Conservation (phyloP, 1,140 invertebrate genomes). For the Drosophila grimshawi region DNA sequence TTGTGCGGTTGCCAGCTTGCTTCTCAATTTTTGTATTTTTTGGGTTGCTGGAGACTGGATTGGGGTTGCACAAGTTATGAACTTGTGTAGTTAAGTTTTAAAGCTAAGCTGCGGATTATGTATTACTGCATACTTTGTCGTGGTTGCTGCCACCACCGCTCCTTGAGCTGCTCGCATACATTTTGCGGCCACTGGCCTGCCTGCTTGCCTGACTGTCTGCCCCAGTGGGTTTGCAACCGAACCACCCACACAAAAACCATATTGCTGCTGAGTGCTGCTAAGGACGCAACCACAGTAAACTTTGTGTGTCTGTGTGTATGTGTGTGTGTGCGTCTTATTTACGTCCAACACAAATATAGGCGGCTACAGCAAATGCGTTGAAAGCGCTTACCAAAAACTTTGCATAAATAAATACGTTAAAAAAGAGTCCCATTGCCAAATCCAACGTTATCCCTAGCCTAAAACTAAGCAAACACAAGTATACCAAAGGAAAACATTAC, state of each 20-base stretch:
- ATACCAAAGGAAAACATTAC: slow-evolving; percentile 43
- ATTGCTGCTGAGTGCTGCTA: slow-evolving; percentile 28
- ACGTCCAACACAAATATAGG: slow-evolving; percentile 64
- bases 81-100: slow-evolving; percentile 78
- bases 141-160: slow-evolving; percentile 32
- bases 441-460: slow-evolving; percentile 59
- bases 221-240: background rate
- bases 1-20: slow-evolving; percentile 35
- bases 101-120: slow-evolving; percentile 77
- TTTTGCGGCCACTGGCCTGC: slow-evolving; percentile 57
- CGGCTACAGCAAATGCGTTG: slow-evolving; percentile 62
- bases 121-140: slow-evolving; percentile 70
- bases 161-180: slow-evolving; percentile 33
- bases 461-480: slow-evolving; percentile 56
- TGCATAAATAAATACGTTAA: slow-evolving; percentile 56
- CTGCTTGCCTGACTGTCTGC: too few species aligned
- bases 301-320: slow-evolving; percentile 30
- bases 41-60: background rate
- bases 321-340: slow-evolving; percentile 63
- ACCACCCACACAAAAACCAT: slow-evolving; percentile 5
- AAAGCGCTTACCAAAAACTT: slow-evolving; percentile 64
- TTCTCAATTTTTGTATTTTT: slow-evolving; percentile 7
- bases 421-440: slow-evolving; percentile 32
- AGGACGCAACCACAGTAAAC: slow-evolving; percentile 41
- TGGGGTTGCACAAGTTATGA: slow-evolving; percentile 66